phyloP scores from a whole-genome alignment of 2,888 invertebrate species.

The Morpho achilles region DNA sequence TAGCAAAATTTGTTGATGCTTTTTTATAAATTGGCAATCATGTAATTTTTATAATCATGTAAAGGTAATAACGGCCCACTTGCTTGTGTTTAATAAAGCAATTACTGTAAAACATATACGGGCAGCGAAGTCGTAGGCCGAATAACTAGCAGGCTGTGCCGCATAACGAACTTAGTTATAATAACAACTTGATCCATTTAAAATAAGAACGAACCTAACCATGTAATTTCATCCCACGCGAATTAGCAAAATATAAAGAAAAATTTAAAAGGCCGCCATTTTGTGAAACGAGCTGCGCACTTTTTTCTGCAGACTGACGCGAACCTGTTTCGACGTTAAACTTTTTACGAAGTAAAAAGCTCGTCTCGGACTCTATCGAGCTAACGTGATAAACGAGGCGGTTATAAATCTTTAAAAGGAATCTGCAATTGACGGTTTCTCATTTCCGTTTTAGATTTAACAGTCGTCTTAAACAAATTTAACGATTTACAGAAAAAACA shows the following conservation, averaged over 20 bases:
- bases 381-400: conserved; percentile 24
- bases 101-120: too few relatives aligned
- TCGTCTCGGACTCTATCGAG: conserved; percentile 24
- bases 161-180: not conserved
- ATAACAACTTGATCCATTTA: conserved; percentile 24
- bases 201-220: conserved; percentile 21
- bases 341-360: conserved; percentile 29
- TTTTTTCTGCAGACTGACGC: conserved; percentile 25
- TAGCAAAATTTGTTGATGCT: too few relatives aligned
- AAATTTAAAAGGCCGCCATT: conserved; percentile 32
- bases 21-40: too few relatives aligned
- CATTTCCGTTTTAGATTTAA: conserved; percentile 25
- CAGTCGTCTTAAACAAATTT: conserved; percentile 16
- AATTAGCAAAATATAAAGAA: conserved; percentile 23
- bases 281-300: conserved; percentile 25
- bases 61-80: too few relatives aligned
- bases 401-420: conserved; percentile 24
- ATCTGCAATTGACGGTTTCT: conserved; percentile 24
- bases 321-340: conserved; percentile 30
- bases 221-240: conserved; percentile 28
- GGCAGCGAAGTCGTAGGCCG: conserved; percentile 6
- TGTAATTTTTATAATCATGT: too few relatives aligned
- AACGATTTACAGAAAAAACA: too few relatives aligned
- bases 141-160: not conserved
- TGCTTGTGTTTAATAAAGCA: too few relatives aligned